Percentiles rank a stretch among this genome's conserved stretches.
Conservation (phyloP, 2,888 invertebrate species). For the Coelopa pilipes region DNA sequence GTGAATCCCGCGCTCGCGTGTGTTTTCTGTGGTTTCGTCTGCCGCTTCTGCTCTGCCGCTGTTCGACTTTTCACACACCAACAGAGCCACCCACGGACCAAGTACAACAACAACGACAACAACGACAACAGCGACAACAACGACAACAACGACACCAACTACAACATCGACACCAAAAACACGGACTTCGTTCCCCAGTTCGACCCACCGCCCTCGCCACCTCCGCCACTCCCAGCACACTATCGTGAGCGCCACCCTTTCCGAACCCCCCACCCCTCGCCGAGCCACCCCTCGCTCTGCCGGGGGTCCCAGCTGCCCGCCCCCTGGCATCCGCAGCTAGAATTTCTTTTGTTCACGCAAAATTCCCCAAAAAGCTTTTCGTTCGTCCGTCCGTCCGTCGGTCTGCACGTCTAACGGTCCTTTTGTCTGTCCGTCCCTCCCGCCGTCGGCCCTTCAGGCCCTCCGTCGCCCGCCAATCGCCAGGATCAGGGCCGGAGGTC, state of each 20-base stretch:
- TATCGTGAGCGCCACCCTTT: not conserved
- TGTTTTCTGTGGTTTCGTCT: constrained; percentile 17
- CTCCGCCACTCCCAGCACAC: not conserved
- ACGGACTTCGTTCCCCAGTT: too few relatives aligned
- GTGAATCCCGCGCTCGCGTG: constrained; percentile 15
- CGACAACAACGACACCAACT: too few relatives aligned
- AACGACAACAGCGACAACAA: too few relatives aligned
- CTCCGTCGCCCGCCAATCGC: too few relatives aligned
- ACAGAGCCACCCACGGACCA: too few relatives aligned
- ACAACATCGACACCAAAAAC: too few relatives aligned
- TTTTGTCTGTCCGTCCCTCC: not conserved
- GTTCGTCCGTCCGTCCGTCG: not conserved
- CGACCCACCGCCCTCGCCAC: not conserved
- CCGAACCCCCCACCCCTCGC: not conserved
- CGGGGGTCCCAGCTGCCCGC: too few relatives aligned
- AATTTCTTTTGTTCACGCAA: constrained; percentile 10
- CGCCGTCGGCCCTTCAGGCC: not conserved
- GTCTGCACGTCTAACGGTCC: too few relatives aligned
- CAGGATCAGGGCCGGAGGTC: too few relatives aligned
- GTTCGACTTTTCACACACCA: too few relatives aligned
- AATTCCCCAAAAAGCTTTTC: constrained; percentile 7
- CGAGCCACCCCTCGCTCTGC: not conserved
- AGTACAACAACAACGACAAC: too few relatives aligned
- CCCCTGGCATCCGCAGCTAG: not conserved
- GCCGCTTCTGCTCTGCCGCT: too few relatives aligned